Evolutionary conservation across 2,797 vertebrate genomes (phyloP).

Genomic region (Mallotus villosus): DNA sequence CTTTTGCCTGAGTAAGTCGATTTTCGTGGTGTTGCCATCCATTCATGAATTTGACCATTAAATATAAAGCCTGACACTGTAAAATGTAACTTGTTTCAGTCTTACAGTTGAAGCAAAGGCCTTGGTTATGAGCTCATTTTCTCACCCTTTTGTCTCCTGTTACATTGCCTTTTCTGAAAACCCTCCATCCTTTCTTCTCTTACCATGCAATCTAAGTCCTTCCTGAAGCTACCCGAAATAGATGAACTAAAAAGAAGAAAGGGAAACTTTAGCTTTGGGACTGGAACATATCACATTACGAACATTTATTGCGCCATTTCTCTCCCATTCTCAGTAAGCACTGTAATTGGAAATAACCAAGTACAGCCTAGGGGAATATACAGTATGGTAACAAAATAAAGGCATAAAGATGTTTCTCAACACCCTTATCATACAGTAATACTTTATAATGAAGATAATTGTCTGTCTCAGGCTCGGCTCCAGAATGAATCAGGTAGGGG

Average conservation of each 20-base stretch:
- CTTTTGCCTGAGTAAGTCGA: too few species aligned
- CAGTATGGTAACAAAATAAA: not conserved
- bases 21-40: not conserved
- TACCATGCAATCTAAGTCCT: too few species aligned
- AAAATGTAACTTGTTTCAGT: not conserved
- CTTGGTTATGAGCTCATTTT: not conserved
- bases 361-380: not conserved
- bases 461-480: too few species aligned
- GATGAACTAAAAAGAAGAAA: not conserved
- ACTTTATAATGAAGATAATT: too few species aligned
- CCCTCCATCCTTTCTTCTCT: constrained; percentile 1
- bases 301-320: not conserved
- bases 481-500: too few species aligned
- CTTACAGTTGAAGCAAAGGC: constrained; percentile 1
- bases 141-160: constrained; percentile 25
- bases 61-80: not conserved
- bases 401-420: too few species aligned
- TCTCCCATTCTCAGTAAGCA: not conserved
- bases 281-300: not conserved
- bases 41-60: not conserved
- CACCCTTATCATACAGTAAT: too few species aligned
- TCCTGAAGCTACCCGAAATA: constrained; percentile 8
- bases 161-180: constrained; percentile 26
- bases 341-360: not conserved
- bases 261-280: not conserved